phyloP scores from a whole-genome alignment of 2,888 invertebrate species.

The Metacarcinus magister region DNA sequence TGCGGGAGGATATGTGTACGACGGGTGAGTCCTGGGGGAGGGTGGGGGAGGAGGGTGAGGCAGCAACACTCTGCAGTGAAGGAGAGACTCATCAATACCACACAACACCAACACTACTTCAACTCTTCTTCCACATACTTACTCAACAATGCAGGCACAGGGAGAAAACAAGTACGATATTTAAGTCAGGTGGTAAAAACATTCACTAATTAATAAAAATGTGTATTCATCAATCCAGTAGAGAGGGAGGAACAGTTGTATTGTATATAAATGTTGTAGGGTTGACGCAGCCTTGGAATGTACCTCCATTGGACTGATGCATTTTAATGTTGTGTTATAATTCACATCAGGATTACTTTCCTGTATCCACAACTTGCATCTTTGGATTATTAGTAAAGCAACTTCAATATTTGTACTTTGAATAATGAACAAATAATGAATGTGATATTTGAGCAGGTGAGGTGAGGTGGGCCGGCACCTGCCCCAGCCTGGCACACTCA shows the following conservation, averaged over 20 bases:
- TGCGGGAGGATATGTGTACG: conserved; percentile 77
- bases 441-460: not conserved
- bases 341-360: too few species aligned
- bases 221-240: too few species aligned
- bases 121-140: not conserved
- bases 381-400: not conserved
- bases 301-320: too few species aligned
- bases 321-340: too few species aligned
- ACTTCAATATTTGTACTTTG: not conserved
- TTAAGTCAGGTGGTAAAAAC: not conserved
- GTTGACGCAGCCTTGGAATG: too few species aligned
- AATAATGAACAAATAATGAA: not conserved
- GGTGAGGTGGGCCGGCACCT: not conserved
- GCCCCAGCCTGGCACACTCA: not conserved
- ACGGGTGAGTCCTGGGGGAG: conserved; percentile 64
- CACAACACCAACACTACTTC: not conserved
- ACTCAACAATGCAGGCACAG: not conserved
- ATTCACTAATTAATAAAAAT: not conserved
- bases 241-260: too few species aligned
- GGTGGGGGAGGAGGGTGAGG: conserved; percentile 32
- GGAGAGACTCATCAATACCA: not conserved
- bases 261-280: too few species aligned
- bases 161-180: not conserved
- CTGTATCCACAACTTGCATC: too few species aligned
- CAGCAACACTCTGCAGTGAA: conserved; percentile 54